Percentiles rank a stretch among this genome's conserved stretches.
Conservation (phyloP, 2,888 invertebrate species). For the Anticlea derivata region DNA sequence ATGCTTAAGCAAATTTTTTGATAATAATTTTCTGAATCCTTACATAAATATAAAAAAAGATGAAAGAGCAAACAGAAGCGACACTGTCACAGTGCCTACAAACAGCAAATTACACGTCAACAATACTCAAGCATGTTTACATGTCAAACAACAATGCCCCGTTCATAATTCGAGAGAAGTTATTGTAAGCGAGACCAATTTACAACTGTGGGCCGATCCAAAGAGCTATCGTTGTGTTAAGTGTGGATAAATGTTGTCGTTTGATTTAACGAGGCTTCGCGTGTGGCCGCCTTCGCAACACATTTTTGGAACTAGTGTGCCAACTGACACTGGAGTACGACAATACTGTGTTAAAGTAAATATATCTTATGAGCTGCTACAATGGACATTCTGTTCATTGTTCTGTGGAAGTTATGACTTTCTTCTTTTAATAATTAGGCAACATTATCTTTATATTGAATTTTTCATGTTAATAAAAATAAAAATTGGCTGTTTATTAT, state of each 20-base stretch:
- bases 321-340: not conserved
- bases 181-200: conserved; percentile 35
- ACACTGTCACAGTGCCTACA: conserved; percentile 11
- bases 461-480: no score
- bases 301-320: not conserved
- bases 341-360: not conserved
- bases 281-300: conserved; percentile 63
- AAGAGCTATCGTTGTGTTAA: conserved; percentile 42
- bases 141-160: conserved; percentile 40
- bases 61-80: conserved; percentile 23
- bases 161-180: conserved; percentile 36
- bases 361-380: no score
- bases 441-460: no score
- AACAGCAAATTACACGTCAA: conserved; percentile 20
- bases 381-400: no score
- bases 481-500: no score
- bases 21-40: no score
- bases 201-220: conserved; percentile 37
- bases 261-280: conserved; percentile 62
- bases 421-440: no score
- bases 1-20: no score
- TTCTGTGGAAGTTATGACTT: no score
- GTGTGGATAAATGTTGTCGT: conserved; percentile 68
- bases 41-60: conserved; percentile 2
- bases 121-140: conserved; percentile 38